A percentile compares a stretch with the other conserved stretches of the same genome.
phyloP scores from a whole-genome alignment of 2,113 vertebrate genomes.

The Egretta garzetta region DNA sequence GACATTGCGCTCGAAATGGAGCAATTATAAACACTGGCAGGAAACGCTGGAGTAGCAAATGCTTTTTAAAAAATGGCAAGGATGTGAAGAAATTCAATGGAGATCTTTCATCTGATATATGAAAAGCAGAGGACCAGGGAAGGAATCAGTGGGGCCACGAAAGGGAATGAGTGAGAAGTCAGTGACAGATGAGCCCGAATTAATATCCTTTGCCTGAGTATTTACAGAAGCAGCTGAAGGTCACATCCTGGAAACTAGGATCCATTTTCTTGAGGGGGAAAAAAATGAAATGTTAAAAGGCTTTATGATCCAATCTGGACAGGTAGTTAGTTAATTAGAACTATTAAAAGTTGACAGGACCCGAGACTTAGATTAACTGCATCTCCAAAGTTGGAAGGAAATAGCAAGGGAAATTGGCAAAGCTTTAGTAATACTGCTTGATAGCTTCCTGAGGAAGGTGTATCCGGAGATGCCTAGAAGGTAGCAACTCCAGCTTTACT shows the following conservation, averaged over 20 bases:
- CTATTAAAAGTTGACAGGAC: constrained; percentile 72
- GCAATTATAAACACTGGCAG: constrained; percentile 64
- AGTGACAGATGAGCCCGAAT: constrained; percentile 55
- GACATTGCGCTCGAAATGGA: constrained; percentile 24
- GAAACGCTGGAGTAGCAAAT: constrained; percentile 3
- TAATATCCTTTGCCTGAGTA: constrained; percentile 49
- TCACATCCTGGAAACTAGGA: constrained; percentile 61
- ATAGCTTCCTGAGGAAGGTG: constrained; percentile 6
- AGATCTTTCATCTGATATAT: constrained; percentile 28
- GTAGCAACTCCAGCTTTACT: neutral
- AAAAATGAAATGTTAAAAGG: constrained; percentile 72
- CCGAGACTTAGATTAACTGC: constrained; percentile 64
- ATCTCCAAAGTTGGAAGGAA: constrained; percentile 45
- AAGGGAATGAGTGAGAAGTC: constrained; percentile 42
- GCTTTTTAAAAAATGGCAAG: constrained; percentile 57
- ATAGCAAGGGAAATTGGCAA: constrained; percentile 60
- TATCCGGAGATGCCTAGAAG: neutral
- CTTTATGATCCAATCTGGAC: constrained; percentile 63
- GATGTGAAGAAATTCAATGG: constrained; percentile 46
- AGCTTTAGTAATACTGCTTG: constrained; percentile 13
- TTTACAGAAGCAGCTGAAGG: constrained; percentile 70
- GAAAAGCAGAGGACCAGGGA: constrained; percentile 38
- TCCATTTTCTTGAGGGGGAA: constrained; percentile 61
- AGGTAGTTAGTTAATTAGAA: constrained; percentile 74
- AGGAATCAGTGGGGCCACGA: constrained; percentile 8